Percentiles rank a stretch among this genome's conserved stretches.
Conservation (phyloP, 2,113 vertebrate species). For the Neolamprologus fasciatus region DNA sequence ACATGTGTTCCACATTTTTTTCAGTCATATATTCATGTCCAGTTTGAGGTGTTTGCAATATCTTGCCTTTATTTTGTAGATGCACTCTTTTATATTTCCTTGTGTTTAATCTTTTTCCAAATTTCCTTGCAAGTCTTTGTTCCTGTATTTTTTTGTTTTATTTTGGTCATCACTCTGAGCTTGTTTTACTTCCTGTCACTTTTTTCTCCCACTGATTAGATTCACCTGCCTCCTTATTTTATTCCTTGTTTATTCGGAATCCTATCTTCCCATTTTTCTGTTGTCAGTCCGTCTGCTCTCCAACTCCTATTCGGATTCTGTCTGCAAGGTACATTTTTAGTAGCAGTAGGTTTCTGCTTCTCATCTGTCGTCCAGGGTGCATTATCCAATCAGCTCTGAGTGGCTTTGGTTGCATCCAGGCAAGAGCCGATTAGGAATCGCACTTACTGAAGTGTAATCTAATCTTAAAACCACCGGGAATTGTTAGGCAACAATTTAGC, state of each 20-base stretch:
- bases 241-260: neutral
- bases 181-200: neutral
- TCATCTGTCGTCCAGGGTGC: neutral
- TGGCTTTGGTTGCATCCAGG: neutral
- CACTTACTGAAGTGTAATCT: neutral
- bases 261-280: neutral
- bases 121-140: neutral
- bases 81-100: neutral
- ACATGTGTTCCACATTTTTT: neutral
- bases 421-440: neutral
- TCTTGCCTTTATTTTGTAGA: neutral
- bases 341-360: neutral
- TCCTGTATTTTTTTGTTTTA: neutral
- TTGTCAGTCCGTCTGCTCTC: neutral
- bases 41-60: neutral
- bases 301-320: neutral
- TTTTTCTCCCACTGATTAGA: fast-evolving
- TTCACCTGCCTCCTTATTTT: neutral
- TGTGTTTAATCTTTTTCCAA: neutral
- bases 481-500: neutral
- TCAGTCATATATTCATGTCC: neutral
- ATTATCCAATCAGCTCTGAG: neutral
- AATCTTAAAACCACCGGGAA: neutral
- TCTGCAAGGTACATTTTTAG: neutral
- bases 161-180: neutral